Conservation (phyloP, 1,140 invertebrate species). For the Brachionus rubens region DNA sequence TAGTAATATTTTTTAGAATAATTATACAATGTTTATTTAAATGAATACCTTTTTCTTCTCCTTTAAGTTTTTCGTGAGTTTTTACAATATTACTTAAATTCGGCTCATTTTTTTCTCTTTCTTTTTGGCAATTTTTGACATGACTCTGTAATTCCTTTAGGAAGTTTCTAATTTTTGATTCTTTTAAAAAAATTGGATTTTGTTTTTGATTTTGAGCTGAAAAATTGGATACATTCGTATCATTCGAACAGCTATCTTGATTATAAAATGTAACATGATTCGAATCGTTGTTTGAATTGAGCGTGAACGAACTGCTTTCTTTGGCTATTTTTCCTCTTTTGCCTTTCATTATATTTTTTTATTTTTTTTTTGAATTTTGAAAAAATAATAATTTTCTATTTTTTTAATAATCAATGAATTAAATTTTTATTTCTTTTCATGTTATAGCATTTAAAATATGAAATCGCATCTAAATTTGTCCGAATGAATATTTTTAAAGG, state of each 20-base stretch:
- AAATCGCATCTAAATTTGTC: too few relatives aligned
- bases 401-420: too few relatives aligned
- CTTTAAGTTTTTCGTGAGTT: slow-evolving; percentile 1
- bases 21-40: too few relatives aligned
- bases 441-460: too few relatives aligned
- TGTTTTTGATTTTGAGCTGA: slow-evolving; percentile 6
- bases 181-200: slow-evolving; percentile 20
- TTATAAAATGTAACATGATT: not conserved
- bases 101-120: slow-evolving; percentile 21
- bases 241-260: slow-evolving; percentile 32
- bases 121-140: slow-evolving; percentile 25
- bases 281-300: not conserved
- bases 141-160: slow-evolving; percentile 22
- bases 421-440: too few relatives aligned
- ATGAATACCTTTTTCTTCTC: not conserved
- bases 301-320: not conserved
- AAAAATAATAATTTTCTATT: too few relatives aligned
- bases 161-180: not conserved
- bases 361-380: not conserved
- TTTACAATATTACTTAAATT: not conserved
- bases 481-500: too few relatives aligned
- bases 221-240: not conserved
- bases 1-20: too few relatives aligned
- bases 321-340: not conserved
- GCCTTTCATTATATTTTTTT: not conserved